Base-by-base conservation (phyloP, 1,140 invertebrate species). In the Habropoda laboriosa region DNA sequence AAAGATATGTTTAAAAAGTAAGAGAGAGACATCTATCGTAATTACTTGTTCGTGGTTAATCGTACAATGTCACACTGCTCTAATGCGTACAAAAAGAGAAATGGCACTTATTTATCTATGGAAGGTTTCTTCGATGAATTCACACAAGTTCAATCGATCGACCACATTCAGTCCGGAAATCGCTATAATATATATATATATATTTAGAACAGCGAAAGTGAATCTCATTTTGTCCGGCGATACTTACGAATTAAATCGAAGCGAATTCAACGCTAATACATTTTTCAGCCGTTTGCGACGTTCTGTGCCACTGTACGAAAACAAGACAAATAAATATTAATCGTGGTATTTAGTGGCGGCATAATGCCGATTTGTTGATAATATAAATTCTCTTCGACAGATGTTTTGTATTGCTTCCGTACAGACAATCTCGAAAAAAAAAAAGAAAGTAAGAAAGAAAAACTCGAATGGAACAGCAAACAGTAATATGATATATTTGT, bases 51-150 rank as follows among this genome's bases (percentile, higher is more conserved):
- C 71, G n/a, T 47, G 24, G 27, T 1, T 4, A 27, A 40, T 49
- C 32, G 45, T 74, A 30, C 24, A 74, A 64, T 64, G 72, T 74
- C 60, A 74, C 60, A 64, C 21, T 53, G 72, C 60, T 63, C 10
- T 32, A 16, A 58, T 21, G 18, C 18, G 42, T 27, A 21, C 7
- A 42, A 70, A n/a, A n/a, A 57, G 16, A 27, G 60, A 42, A 32
- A 40, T 24, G 16, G 2, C 30, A 51, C n/a, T 40, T 47, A 8
- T 24, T n/a, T n/a, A 24, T 74, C 12, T 16, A 49, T n/a, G 6
- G n/a, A 21, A 30, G 30, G n/a, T 13, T 61, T 24, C 12, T 49
- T 47, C 18, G 10, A 61, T 3, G 35, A 74, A 38, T 57, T 40
- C 18, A 13, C 18, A 13, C 8, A 16, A 53, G 6, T 32, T 58